Base-by-base conservation (phyloP, 2,797 vertebrate genomes). In the Phaenicophaeus curvirostris region DNA sequence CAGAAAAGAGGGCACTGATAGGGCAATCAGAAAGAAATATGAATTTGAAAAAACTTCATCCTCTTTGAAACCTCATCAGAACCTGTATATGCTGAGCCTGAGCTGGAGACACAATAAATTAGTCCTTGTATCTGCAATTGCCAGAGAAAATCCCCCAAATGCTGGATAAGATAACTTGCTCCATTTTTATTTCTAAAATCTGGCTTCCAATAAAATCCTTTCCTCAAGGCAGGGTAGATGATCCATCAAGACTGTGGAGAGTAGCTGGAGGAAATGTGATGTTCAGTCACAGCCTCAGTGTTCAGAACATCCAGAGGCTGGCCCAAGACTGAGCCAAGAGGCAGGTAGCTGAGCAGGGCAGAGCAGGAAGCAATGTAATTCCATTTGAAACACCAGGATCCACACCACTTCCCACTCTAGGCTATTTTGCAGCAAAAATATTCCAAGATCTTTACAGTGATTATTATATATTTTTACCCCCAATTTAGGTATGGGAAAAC, bases 71-170 rank as follows among this genome's bases (percentile, higher is more conserved):
- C 24, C 20, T 87, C 42, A 65, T 58, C 1, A 35, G 27, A 63
- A 46, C 4, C 6, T 61, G 14, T 30, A 25, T n/a, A 65, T 27
- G 24, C 12, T 31, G 65, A 61, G n/a, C 19, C 41, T 78, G 54
- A 78, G 18, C 42, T 81, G 50, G 81, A 92, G 53, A 87, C 28
- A 85, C 33, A 73, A 63, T 15, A 2, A 91, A 53, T 74, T 71
- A 61, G 33, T 23, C 66, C 51, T 73, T 30, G 3, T 6, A 80
- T 5, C 21, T 59, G 9, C 61, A 85, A 42, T 12, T 61, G 51
- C 16, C n/a, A 57, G 82, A 83, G 28, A 91, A 69, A 91, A 74
- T 37, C 20, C 83, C 53, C 27, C 50, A 77, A 91, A 83, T 65
- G 19, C 6, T 71, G 15, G 18, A 15, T 69, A 82, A 76, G 12